These are phyloP conservation scores for Ophraella communa DNA, from an alignment of 2,888 invertebrate genomes.

Conservation along the genomic window DNA sequence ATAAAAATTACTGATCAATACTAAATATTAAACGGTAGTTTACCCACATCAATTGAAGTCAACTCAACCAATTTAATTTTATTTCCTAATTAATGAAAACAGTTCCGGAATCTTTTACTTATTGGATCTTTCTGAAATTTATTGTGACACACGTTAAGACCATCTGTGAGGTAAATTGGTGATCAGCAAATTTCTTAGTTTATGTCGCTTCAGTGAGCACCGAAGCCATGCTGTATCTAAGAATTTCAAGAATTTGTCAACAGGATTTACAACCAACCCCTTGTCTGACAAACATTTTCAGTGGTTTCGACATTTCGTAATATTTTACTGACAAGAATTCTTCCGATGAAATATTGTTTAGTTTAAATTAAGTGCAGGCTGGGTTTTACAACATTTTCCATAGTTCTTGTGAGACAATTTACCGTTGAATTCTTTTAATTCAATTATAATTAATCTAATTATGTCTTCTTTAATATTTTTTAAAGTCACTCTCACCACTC, in stretches of 20 bases:
- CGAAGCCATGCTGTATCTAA: constrained; percentile 51
- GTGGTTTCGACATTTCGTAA: constrained; percentile 14
- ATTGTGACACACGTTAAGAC: constrained; percentile 51
- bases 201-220: constrained; percentile 50
- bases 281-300: constrained; percentile 20
- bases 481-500: no score
- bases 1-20: neutral
- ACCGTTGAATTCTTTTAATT: no score
- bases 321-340: constrained; percentile 19
- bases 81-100: constrained; percentile 33
- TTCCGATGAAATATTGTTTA: neutral
- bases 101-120: constrained; percentile 34
- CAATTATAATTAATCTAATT: no score
- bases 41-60: neutral
- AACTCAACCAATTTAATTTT: constrained; percentile 9
- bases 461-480: no score
- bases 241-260: constrained; percentile 57
- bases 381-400: neutral
- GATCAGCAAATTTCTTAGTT: constrained; percentile 52
- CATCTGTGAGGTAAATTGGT: constrained; percentile 58
- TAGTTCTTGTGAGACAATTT: no score
- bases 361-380: neutral
- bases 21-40: neutral
- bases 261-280: constrained; percentile 52
- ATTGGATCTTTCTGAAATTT: constrained; percentile 52